phyloP scores from a whole-genome alignment of 2,888 invertebrate species.

The Anthophora plumipes region DNA sequence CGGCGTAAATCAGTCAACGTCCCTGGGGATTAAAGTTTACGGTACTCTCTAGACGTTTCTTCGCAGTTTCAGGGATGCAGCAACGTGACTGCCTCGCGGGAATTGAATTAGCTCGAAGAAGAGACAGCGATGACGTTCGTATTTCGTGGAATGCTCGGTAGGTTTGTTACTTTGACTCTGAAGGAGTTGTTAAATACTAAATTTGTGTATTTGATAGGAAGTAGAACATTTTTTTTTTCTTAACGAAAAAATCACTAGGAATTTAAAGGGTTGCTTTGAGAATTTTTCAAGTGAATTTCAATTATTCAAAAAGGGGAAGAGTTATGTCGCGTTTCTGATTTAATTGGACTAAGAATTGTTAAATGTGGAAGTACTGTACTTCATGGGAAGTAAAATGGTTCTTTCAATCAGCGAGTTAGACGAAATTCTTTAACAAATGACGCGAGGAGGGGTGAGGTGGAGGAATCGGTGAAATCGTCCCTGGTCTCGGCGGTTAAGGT shows the following conservation, averaged over 20 bases:
- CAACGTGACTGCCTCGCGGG: slow-evolving; percentile 30
- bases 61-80: slow-evolving; percentile 63
- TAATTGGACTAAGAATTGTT: no score
- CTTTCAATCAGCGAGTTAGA: no score
- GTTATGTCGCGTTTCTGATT: no score
- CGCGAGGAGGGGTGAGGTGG: background rate
- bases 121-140: background rate
- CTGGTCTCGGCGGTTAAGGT: slow-evolving; percentile 66
- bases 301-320: no score
- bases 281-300: no score
- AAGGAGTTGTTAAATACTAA: background rate
- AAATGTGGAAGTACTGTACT: no score
- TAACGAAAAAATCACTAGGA: no score
- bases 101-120: slow-evolving; percentile 20
- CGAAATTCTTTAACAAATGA: background rate
- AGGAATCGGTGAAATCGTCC: slow-evolving; percentile 39
- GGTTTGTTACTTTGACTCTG: background rate
- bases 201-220: background rate
- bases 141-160: background rate
- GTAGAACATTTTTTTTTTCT: no score
- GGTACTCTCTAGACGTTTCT: slow-evolving; percentile 58
- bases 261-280: no score
- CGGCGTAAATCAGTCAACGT: slow-evolving; percentile 82
- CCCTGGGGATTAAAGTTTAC: slow-evolving; percentile 79
- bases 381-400: no score